Base-by-base conservation (phyloP, 2,797 vertebrate genomes). In the Ceryle rudis region DNA sequence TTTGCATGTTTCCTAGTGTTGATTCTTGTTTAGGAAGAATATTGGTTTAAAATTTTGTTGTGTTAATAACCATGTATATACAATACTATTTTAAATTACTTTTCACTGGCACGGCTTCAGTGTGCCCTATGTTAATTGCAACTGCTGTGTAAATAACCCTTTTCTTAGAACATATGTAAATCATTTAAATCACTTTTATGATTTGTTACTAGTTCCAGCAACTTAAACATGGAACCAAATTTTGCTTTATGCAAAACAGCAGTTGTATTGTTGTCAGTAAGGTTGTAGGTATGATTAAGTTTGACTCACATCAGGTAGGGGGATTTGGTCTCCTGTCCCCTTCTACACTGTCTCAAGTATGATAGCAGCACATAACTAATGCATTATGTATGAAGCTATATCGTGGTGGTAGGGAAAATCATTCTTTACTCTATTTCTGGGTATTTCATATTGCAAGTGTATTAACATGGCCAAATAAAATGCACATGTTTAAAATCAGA, bases 371-470 rank as follows among this genome's bases (percentile, higher is more conserved):
- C 69, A 60, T 93, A 69, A 60, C 54, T 72, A 66, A 93, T 95
- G 46, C 70, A 91, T 94, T 96, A 96, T 96, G 94, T 91, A 86
- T 96, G 92, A 94, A 90, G 69, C 64, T 91, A 9, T 83, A 46
- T 83, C 79, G 62, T 90, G 46, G 57, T 64, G 57, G 64, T 87
- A 86, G 84, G 10, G 54, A 94, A 94, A 70, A 95, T 93, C 58
- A 71, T 93, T 94, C 86, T 90, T 90, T 61, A 61, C 74, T 85
- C 82, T 93, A 6, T 93, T 91, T 78, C 84, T 87, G 61, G 39
- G 78, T 78, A 71, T 93, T 85, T 92, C 75, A 74, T 91, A 82
- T 65, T 95, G 84, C 86, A 87, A 16, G 67, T 82, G 62, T 93
- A 71, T 93, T 96, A 94, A 80, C 84, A 58, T 81, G 72, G 31